These are phyloP conservation scores for Axea sp. DNA, from an alignment of 2,888 invertebrate species.

Conservation along the genomic window DNA sequence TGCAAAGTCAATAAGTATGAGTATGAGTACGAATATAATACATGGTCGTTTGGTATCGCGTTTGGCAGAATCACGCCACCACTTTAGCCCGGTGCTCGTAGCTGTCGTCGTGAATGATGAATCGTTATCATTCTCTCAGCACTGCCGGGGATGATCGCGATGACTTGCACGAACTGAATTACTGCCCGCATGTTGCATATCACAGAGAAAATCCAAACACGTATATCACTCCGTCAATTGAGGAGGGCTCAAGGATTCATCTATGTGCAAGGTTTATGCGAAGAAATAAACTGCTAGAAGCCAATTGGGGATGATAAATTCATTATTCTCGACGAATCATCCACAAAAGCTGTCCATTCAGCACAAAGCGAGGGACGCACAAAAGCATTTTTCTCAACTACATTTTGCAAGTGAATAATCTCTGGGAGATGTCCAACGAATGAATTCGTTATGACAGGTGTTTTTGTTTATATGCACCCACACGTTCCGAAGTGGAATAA, in stretches of 20 bases:
- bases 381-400: slow-evolving; percentile 15
- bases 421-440: slow-evolving; percentile 10
- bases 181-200: slow-evolving; percentile 74
- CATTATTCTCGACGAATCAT: slow-evolving; percentile 61
- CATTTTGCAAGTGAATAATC: slow-evolving; percentile 22
- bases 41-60: slow-evolving; percentile 68
- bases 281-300: slow-evolving; percentile 69
- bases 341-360: slow-evolving; percentile 49
- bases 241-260: slow-evolving; percentile 52
- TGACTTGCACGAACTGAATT: slow-evolving; percentile 77
- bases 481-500: background rate
- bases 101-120: slow-evolving; percentile 75
- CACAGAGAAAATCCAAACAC: slow-evolving; percentile 69
- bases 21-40: slow-evolving; percentile 23
- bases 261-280: slow-evolving; percentile 49
- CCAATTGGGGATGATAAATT: slow-evolving; percentile 70
- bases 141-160: slow-evolving; percentile 72
- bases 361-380: slow-evolving; percentile 7
- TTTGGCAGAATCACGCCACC: slow-evolving; percentile 77
- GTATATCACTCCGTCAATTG: slow-evolving; percentile 63
- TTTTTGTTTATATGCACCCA: slow-evolving; percentile 1
- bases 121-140: slow-evolving; percentile 67
- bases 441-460: slow-evolving; percentile 11
- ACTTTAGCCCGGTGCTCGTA: slow-evolving; percentile 69
- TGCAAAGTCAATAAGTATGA: slow-evolving; percentile 35